A percentile compares a stretch with the other conserved stretches of the same genome.
These are phyloP conservation scores for Notiomystis cincta DNA, from an alignment of 2,113 vertebrate species.

Conservation along the genomic window DNA sequence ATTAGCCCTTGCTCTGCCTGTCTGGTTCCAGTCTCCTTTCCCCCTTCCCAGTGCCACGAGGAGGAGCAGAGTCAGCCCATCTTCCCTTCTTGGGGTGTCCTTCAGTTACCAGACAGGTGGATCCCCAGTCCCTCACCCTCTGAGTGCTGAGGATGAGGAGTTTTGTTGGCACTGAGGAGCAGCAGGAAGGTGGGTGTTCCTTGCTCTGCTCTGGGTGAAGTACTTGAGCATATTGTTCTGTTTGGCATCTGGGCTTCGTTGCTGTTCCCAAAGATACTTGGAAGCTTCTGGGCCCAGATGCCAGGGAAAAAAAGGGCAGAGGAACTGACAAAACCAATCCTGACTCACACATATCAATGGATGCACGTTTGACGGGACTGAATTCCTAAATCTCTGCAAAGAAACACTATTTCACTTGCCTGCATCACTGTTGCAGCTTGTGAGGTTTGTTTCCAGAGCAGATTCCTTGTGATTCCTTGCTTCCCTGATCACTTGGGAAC, in stretches of 20 bases:
- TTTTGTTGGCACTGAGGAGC: background rate
- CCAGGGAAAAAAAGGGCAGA: background rate
- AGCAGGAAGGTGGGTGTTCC: background rate
- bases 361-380: background rate
- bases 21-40: background rate
- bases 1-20: background rate
- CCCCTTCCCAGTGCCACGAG: rapidly evolving
- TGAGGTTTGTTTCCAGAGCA: background rate
- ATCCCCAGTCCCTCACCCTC: background rate
- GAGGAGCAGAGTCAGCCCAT: background rate
- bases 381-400: background rate
- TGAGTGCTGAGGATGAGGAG: background rate
- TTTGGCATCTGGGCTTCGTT: background rate
- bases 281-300: background rate
- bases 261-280: background rate
- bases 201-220: background rate
- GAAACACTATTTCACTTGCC: background rate
- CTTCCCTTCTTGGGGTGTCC: background rate
- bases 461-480: too few species aligned
- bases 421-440: rapidly evolving
- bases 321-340: background rate
- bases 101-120: rapidly evolving
- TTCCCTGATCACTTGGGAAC: background rate
- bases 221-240: background rate
- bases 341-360: background rate